Conservation (phyloP, 2,113 vertebrate genomes). For the Onychostruthus taczanowskii region DNA sequence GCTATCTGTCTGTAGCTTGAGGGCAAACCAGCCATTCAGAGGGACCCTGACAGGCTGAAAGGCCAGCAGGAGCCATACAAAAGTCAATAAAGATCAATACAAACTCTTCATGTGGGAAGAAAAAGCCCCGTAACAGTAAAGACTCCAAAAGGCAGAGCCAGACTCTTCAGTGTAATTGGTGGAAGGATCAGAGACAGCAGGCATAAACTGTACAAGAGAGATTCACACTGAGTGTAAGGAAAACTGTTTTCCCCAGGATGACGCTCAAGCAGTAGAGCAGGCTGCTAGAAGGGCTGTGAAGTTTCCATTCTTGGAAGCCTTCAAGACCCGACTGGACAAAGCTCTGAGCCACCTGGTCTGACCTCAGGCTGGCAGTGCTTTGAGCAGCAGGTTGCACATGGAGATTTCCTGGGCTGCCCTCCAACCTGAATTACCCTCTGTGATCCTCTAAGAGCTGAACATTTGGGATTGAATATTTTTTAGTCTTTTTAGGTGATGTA, state of each 20-base stretch:
- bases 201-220: background rate
- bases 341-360: background rate
- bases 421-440: background rate
- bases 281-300: background rate
- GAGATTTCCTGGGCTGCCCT: background rate
- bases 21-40: background rate
- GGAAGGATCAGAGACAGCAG: background rate
- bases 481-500: background rate
- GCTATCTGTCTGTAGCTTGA: background rate
- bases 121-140: background rate
- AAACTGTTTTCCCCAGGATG: background rate
- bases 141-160: background rate
- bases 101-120: background rate
- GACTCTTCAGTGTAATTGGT: background rate
- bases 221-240: background rate
- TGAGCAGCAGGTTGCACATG: background rate
- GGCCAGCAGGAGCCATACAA: fast-evolving
- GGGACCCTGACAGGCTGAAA: background rate
- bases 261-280: background rate
- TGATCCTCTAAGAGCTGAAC: background rate
- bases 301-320: background rate
- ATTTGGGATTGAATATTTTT: background rate
- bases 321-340: background rate
- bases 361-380: background rate
- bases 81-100: background rate